Base-by-base conservation (phyloP, 2,888 invertebrate species). In the Spodoptera exigua region DNA sequence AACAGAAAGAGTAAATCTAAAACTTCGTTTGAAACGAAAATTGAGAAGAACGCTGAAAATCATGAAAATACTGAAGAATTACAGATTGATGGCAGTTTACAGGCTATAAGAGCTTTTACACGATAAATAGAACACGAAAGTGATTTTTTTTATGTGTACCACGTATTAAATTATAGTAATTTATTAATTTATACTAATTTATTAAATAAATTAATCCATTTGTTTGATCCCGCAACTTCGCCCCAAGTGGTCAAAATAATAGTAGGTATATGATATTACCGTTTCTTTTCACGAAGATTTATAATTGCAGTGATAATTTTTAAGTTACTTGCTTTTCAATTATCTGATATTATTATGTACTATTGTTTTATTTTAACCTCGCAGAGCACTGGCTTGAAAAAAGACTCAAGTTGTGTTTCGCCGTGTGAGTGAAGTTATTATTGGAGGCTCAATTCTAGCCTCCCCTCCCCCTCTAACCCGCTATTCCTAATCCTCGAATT, bases 1-100 rank as follows among this genome's bases (percentile, higher is more conserved):
- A 81, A 73, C 2, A 80, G 59, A 2, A 78, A 72, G 27, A 84
- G 61, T 35, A 70, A 53, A 2, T 18, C 12, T 1, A 44, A 52
- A 14, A 47, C 13, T 0, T 9, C 27, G n/a, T 12, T 13, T 11
- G 60, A 58, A 10, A 41, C 45, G 0, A 76, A 76, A 34, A 45
- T 35, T 0, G 74, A 73, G 13, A 66, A 72, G 32, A 51, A 27
- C 27, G 7, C 5, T 7, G 27, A 27, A 7, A 27, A 27, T 27
- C 27, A 27, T 27, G 27, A 27, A 27, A 27, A 11, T 21, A 34
- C 27, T 18, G 71, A 64, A 9, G 51, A 61, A 12, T 14, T 51
- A 1, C 37, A 69, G 0, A 17, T 32, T 32, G 62, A 11, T 2
- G 11, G 70, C 0, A 39, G 34, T 4, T n/a, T 68, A 1, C 17